Percentiles rank a stretch among this genome's conserved stretches.
These are phyloP conservation scores for Hozukius guyotensis DNA, from an alignment of 2,797 vertebrate species.

Conservation along the genomic window DNA sequence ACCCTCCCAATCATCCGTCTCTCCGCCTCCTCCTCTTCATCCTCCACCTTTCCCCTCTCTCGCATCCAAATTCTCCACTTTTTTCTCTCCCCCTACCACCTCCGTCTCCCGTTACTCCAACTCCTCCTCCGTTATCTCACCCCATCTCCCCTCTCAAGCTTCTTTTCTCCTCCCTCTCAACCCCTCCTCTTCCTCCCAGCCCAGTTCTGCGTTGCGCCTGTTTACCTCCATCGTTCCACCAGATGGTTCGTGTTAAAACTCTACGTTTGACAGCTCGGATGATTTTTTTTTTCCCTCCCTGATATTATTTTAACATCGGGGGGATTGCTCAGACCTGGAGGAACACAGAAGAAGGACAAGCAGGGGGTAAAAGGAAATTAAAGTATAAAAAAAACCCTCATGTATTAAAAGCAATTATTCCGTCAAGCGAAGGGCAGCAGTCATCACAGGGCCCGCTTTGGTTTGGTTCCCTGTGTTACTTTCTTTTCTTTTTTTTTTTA, in stretches of 20 bases:
- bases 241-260: constrained; percentile 86
- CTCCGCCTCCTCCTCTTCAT: constrained; percentile 52
- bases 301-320: constrained; percentile 81
- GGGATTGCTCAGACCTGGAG: constrained; percentile 72
- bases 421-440: constrained; percentile 74
- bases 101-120: constrained; percentile 33
- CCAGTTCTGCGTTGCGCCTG: constrained; percentile 65
- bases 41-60: constrained; percentile 52
- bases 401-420: constrained; percentile 83
- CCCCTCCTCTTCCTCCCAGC: constrained; percentile 54
- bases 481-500: constrained; percentile 43
- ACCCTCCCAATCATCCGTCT: constrained; percentile 38
- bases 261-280: constrained; percentile 75
- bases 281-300: constrained; percentile 40
- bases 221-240: constrained; percentile 78
- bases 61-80: constrained; percentile 22
- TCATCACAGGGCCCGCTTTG: constrained; percentile 68
- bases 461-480: constrained; percentile 66
- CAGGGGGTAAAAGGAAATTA: constrained; percentile 77
- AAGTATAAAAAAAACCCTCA: constrained; percentile 72
- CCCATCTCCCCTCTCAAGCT: constrained; percentile 53
- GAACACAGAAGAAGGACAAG: constrained; percentile 69
- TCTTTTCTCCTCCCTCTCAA: constrained; percentile 48
- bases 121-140: constrained; percentile 60
- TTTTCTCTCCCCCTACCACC: neutral